These are phyloP conservation scores for Platycheirus albimanus DNA, from an alignment of 2,888 invertebrate genomes.

Conservation along the genomic window DNA sequence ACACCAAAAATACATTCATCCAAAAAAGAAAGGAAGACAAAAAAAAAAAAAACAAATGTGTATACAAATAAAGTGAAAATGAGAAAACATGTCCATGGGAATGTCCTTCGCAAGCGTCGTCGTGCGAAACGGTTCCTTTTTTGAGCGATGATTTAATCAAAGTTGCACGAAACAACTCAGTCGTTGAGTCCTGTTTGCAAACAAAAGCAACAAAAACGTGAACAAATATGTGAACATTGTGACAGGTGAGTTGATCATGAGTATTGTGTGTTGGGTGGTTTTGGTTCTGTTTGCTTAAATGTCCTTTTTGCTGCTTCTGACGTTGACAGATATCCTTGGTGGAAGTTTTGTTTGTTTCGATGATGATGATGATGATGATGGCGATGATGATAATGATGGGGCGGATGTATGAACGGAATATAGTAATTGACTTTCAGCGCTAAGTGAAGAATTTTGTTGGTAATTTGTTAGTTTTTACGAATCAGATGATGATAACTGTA, in stretches of 20 bases:
- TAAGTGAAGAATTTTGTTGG: conserved; percentile 46
- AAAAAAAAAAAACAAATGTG: too few relatives aligned
- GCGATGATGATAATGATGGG: too few relatives aligned
- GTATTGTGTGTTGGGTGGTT: conserved; percentile 26
- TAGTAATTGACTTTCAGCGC: conserved; percentile 34
- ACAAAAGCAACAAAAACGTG: conserved; percentile 16
- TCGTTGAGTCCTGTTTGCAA: conserved; percentile 17
- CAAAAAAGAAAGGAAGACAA: too few relatives aligned
- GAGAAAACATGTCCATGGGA: conserved; percentile 52
- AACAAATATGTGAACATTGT: conserved; percentile 53
- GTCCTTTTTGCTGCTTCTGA: conserved; percentile 40
- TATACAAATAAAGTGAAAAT: conserved; percentile 61
- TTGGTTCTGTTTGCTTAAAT: conserved; percentile 33
- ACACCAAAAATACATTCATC: conserved; percentile 41
- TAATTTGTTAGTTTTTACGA: conserved; percentile 24
- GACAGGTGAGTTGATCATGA: conserved; percentile 65
- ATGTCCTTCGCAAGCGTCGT: conserved; percentile 43
- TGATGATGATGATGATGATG: conserved; percentile 12
- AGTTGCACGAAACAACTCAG: conserved; percentile 38
- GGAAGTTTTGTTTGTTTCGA: conserved; percentile 31
- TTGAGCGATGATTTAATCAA: conserved; percentile 64
- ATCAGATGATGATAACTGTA: conserved; percentile 1
- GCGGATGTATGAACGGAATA: background rate
- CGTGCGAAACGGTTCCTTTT: conserved; percentile 30
- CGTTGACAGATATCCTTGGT: conserved; percentile 42